Evolutionary conservation across 2,888 invertebrate genomes (phyloP), one percentile per base, ranked within the genome.

Genomic region (Phorcus lineatus): DNA sequence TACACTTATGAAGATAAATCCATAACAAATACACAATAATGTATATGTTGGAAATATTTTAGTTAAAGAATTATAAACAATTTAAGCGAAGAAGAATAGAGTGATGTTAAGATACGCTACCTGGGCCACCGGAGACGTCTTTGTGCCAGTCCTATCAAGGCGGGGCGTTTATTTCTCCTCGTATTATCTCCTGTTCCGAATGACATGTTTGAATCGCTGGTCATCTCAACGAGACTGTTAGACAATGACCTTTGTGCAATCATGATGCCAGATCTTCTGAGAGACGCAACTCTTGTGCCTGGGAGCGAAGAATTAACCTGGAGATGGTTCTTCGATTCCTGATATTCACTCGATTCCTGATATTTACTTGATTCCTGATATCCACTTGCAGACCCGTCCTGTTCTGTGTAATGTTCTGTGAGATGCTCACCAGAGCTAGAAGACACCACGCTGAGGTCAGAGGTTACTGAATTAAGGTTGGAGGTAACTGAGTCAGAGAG

Each of bases 221-320:
- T 55, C 77, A 77, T 77, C 57, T 77, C 77, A 7, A 77, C 77
- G 22, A 74, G 52, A 19, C 40, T 74, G 31, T 77, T 77, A 19
- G 77, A 77, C 55, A 77, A 31, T n/a, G 77, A 77, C 24, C 77
- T 54, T n/a, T 77, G 77, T 7, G 77, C 77, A 36, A 77, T 55
- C 77, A 77, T 77, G 19, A 55, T 77, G 22, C 55, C 77, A 54
- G 55, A 77, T 17, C 22, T 24, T 57, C 36, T 53, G 6, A 31
- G 57, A 11, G 36, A 36, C n/a, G 77, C 17, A 55, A 19, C 36
- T 17, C 22, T n/a, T n/a, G 54, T 40, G 17, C 54, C 24, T 3
- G 54, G 11, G 28, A 77, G n/a, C 7, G 28, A 36, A 24, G 62
- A 62, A 24, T 22, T 9, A 22, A 62, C 62, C 17, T 62, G 62